A percentile compares a stretch with the other conserved stretches of the same genome.
phyloP scores from a whole-genome alignment of 2,797 vertebrate species.

The Phrynocephalus vlangalii region DNA sequence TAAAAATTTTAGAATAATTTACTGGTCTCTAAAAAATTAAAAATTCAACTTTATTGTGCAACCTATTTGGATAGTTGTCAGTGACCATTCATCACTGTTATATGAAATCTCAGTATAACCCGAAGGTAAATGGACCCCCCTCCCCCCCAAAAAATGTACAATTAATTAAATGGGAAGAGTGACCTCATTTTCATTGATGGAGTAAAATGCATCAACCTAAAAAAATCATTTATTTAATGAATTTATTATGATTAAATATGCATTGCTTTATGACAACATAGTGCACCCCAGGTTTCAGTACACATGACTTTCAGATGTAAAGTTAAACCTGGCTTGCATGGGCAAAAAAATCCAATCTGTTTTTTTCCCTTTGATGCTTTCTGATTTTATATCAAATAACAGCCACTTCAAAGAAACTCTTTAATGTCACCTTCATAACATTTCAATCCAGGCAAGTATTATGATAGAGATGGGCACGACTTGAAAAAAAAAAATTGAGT shows the following conservation, averaged over 20 bases:
- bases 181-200: conserved; percentile 59
- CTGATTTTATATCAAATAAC: conserved; percentile 9
- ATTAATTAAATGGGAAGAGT: conserved; percentile 60
- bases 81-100: conserved; percentile 52
- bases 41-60: conserved; percentile 48
- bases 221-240: conserved; percentile 43
- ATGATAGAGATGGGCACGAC: too few species aligned
- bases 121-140: conserved; percentile 49
- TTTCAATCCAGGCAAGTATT: background rate
- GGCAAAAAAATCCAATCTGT: background rate
- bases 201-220: conserved; percentile 45
- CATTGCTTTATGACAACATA: conserved; percentile 51
- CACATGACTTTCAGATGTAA: conserved; percentile 13
- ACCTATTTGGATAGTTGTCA: conserved; percentile 42
- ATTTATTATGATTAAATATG: conserved; percentile 62
- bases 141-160: conserved; percentile 47
- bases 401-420: background rate
- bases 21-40: conserved; percentile 45
- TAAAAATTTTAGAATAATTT: conserved; percentile 45
- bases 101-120: conserved; percentile 42
- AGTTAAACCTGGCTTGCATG: conserved; percentile 28
- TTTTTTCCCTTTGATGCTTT: conserved; percentile 28
- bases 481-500: too few species aligned
- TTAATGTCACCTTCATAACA: conserved; percentile 24
- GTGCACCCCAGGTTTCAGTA: conserved; percentile 42